A percentile compares a stretch with the other conserved stretches of the same genome.
Conservation (phyloP, 2,888 invertebrate species). For the Muscina levida region DNA sequence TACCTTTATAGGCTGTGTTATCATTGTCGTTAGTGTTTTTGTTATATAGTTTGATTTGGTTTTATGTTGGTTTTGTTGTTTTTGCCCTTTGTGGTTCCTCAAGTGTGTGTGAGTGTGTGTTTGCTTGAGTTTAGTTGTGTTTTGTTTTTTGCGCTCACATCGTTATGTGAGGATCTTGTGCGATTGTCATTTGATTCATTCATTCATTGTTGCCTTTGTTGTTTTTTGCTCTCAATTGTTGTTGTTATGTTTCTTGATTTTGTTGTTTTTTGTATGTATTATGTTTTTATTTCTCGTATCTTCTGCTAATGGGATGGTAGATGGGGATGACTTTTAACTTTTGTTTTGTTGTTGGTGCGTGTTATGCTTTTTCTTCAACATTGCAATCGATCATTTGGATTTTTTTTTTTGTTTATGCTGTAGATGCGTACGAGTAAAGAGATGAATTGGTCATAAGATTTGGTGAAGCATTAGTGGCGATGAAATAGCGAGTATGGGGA, state of each 20-base stretch:
- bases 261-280: slow-evolving; percentile 43
- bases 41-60: slow-evolving; percentile 15
- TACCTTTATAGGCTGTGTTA: slow-evolving; percentile 48
- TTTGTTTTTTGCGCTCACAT: slow-evolving; percentile 14
- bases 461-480: too few species aligned
- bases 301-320: slow-evolving; percentile 38
- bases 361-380: too few species aligned
- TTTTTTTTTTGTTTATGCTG: slow-evolving; percentile 32
- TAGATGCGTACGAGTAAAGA: background rate
- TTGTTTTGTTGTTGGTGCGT: slow-evolving; percentile 53
- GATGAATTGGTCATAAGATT: too few species aligned
- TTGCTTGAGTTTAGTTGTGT: background rate
- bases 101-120: background rate
- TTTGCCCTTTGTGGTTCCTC: background rate
- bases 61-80: slow-evolving; percentile 38
- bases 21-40: slow-evolving; percentile 1
- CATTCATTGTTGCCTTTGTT: slow-evolving; percentile 54
- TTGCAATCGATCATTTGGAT: slow-evolving; percentile 59
- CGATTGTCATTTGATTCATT: slow-evolving; percentile 67
- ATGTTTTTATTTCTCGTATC: background rate
- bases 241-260: slow-evolving; percentile 37
- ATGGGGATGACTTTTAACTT: slow-evolving; percentile 47
- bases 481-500: too few species aligned
- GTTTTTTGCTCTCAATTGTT: slow-evolving; percentile 52
- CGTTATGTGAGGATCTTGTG: slow-evolving; percentile 40